Base-by-base conservation (phyloP, 2,113 vertebrate genomes). In the Clarias magur region DNA sequence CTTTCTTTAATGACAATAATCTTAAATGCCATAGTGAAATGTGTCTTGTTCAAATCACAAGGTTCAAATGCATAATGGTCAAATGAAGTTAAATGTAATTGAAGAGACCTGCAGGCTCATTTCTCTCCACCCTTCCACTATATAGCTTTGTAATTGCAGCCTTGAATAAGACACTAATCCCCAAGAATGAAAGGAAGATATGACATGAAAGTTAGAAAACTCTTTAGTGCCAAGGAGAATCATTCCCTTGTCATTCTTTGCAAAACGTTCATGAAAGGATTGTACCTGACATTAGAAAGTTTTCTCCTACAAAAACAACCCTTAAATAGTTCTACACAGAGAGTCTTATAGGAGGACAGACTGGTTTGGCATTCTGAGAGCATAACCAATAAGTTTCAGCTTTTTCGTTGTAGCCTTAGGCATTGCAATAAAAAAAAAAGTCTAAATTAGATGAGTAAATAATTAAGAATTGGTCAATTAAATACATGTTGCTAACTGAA, bases 151-250 rank as follows among this genome's bases (percentile, higher is more conserved):
- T 84, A 87, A 84, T 87, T 83, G 73, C 82, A 83, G 81, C 81
- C 53, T 87, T 87, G 81, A 87, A 83, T 87, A 38, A 83, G 86
- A 34, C 60, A 78, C 81, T 84, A 87, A 87, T 87, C 81, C 81
- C 62, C 53, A 79, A 68, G 72, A 87, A 87, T 87, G 86, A 87
- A 83, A 79, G 73, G 86, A 87, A 83, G 53, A 79, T 83, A 87
- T 87, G 72, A 65, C 86, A 84, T 76, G 86, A 87, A 87, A 82
- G 67, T 73, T 86, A 72, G 16, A 80, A 81, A 86, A 83, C n/a
- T 83, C 57, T 87, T 76, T 87, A 83, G 70, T 83, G 70, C 70
- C 80, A 87, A 34, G 42, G 48, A 83, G 70, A 83, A 65, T 83
- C 80, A 76, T 87, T 67, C 72, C 19, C 48, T 57, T 53, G 11